A percentile compares a stretch with the other conserved stretches of the same genome.
Conservation (phyloP, 2,113 vertebrate genomes). For the Pachypanchax playfairii region DNA sequence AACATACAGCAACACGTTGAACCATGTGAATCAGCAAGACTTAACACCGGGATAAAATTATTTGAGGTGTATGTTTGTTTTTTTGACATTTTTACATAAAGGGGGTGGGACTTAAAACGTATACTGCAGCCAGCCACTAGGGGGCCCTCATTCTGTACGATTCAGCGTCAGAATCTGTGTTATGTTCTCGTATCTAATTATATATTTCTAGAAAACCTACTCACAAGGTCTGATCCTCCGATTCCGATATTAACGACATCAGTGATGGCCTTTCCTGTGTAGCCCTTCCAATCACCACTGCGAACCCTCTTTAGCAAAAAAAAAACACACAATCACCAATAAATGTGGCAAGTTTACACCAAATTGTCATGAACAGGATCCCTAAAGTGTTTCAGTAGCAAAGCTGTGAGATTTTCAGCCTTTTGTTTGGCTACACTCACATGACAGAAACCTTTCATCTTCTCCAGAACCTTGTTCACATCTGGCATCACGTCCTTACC, state of each 20-base stretch:
- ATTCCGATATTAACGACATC: constrained; percentile 96
- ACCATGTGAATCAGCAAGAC: no score
- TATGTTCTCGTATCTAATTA: no score
- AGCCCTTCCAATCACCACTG: constrained; percentile 94
- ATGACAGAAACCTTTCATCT: constrained; percentile 95
- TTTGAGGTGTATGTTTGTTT: no score
- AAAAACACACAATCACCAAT: no score
- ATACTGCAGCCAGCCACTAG: no score
- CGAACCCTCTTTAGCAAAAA: constrained; percentile 85
- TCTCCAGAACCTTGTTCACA: constrained; percentile 92
- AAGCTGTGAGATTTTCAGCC: neutral
- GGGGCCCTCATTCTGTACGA: no score
- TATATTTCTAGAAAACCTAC: no score
- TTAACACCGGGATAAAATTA: no score
- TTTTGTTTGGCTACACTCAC: constrained; percentile 70
- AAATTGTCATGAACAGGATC: neutral
- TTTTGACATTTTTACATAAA: no score
- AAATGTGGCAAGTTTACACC: neutral
- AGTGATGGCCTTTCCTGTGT: constrained; percentile 90
- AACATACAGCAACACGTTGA: no score
- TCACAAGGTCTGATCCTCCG: constrained; percentile 95
- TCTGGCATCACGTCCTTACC: constrained; percentile 95
- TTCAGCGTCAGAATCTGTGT: no score
- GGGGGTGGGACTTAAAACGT: no score
- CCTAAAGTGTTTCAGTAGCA: neutral